phyloP scores from a whole-genome alignment of 2,797 vertebrate genomes.

The Meriones psammophilus region DNA sequence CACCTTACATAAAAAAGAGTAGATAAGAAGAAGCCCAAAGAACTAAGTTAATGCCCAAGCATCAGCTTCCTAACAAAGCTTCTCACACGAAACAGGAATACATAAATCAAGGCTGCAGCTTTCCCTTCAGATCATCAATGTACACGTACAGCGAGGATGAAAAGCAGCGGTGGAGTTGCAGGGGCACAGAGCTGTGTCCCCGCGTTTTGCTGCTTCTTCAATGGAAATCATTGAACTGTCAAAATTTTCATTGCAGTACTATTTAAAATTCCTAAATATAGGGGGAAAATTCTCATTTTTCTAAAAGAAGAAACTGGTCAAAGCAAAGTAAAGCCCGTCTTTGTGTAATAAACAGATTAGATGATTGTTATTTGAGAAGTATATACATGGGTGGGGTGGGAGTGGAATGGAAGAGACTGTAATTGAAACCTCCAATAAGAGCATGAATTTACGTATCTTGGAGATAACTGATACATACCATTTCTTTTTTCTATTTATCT shows the following conservation, averaged over 20 bases:
- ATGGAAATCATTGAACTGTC: conserved; percentile 22
- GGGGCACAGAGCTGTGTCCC: not conserved
- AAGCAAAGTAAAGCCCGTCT: conserved; percentile 53
- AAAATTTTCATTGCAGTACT: not conserved
- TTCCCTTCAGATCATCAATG: not conserved
- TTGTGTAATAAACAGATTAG: not conserved
- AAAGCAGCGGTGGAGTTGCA: not conserved
- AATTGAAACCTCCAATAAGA: not conserved
- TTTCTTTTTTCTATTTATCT: conserved; percentile 5
- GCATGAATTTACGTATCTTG: conserved; percentile 9
- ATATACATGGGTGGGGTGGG: not conserved
- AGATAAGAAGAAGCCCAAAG: not conserved
- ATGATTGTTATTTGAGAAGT: not conserved
- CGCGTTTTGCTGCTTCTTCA: not conserved
- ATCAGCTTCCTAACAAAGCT: not conserved
- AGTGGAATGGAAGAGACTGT: not conserved
- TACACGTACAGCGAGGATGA: not conserved
- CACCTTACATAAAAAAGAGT: not conserved
- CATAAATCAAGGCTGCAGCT: not conserved
- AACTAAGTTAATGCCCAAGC: not conserved
- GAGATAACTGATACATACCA: not conserved
- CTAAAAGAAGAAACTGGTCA: conserved; percentile 48
- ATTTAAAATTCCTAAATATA: conserved; percentile 13
- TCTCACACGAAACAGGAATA: not conserved
- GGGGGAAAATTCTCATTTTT: not conserved